A percentile compares a stretch with the other conserved stretches of the same genome.
Conservation (phyloP, 2,797 vertebrate genomes). For the Sebastes dallii region DNA sequence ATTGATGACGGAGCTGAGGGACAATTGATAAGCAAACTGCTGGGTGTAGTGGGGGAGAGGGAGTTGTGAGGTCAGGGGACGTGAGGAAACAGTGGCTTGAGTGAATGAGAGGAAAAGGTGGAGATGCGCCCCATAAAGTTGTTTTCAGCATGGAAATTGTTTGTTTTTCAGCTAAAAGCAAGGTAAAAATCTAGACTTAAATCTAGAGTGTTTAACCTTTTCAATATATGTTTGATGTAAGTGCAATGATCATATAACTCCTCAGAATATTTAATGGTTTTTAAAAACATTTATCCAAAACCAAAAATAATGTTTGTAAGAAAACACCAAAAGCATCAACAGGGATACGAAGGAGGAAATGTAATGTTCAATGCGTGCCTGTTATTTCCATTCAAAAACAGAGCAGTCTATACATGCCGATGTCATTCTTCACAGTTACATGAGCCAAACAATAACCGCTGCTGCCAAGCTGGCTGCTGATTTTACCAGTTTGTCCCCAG, state of each 20-base stretch:
- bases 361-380: conserved; percentile 4
- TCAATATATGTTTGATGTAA: neutral
- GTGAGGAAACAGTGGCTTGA: conserved; percentile 60
- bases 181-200: neutral
- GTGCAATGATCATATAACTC: neutral
- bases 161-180: conserved; percentile 35
- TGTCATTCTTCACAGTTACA: conserved; percentile 28
- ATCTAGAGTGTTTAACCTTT: neutral
- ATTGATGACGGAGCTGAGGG: conserved; percentile 76
- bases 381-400: conserved; percentile 51
- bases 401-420: conserved; percentile 26
- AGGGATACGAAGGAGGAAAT: neutral
- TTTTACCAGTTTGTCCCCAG: conserved; percentile 63
- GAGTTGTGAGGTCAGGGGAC: conserved; percentile 53
- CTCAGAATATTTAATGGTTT: neutral
- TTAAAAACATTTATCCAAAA: neutral
- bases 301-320: neutral
- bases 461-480: conserved; percentile 52
- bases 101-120: conserved; percentile 81
- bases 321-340: neutral
- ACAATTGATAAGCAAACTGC: conserved; percentile 80
- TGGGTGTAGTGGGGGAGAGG: conserved; percentile 54
- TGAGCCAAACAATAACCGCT: conserved; percentile 48
- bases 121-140: conserved; percentile 75
- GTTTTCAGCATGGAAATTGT: conserved; percentile 37